phyloP scores from a whole-genome alignment of 2,797 vertebrate species.

The Muscicapa comitata region DNA sequence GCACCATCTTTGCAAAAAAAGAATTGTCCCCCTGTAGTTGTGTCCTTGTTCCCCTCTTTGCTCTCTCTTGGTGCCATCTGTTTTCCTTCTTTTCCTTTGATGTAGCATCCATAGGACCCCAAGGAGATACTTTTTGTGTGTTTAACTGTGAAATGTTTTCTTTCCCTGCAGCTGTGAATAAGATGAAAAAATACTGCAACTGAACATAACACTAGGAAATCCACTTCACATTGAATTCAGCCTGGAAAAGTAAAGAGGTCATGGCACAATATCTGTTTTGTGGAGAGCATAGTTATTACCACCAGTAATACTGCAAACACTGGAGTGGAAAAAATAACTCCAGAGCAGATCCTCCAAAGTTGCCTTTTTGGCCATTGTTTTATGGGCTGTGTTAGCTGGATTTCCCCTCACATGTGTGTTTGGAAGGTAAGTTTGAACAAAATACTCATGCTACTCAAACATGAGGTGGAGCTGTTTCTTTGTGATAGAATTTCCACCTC shows the following conservation, averaged over 20 bases:
- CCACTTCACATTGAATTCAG: conserved; percentile 9
- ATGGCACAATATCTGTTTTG: conserved; percentile 54
- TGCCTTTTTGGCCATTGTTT: not conserved
- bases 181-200: conserved; percentile 27
- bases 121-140: not conserved
- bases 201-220: conserved; percentile 7
- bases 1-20: not conserved
- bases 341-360: not conserved
- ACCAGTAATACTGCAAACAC: not conserved
- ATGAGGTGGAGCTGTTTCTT: conserved; percentile 33
- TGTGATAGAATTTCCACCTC: not conserved
- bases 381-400: not conserved
- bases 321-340: conserved; percentile 18
- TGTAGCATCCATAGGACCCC: not conserved
- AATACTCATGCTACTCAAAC: not conserved
- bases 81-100: not conserved
- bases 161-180: conserved; percentile 32
- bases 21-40: accelerated
- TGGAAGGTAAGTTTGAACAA: not conserved
- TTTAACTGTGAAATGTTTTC: not conserved
- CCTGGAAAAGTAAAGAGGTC: conserved; percentile 19
- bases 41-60: not conserved
- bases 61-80: not conserved
- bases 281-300: conserved; percentile 16
- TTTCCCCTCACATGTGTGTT: not conserved